Conservation (phyloP, 2,888 invertebrate species). For the Eupsilia transversa region DNA sequence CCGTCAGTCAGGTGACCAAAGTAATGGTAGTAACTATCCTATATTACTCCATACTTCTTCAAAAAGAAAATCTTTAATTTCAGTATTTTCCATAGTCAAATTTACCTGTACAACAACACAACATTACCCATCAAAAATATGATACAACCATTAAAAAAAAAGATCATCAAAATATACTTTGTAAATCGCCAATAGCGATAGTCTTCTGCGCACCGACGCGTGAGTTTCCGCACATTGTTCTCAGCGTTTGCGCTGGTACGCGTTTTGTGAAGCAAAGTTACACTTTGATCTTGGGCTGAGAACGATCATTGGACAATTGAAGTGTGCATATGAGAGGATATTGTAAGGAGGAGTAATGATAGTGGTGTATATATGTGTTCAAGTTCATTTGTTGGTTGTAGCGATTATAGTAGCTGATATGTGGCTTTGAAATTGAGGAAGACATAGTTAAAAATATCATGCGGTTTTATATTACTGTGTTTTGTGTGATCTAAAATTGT, state of each 20-base stretch:
- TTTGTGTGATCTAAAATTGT: background rate
- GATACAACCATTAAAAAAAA: slow-evolving; percentile 44
- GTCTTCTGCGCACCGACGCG: slow-evolving; percentile 70
- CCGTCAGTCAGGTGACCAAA: background rate
- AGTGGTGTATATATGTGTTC: background rate
- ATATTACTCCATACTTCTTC: background rate
- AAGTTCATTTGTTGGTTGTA: background rate
- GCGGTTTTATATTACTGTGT: too few relatives aligned
- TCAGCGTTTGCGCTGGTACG: slow-evolving; percentile 42
- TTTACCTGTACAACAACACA: slow-evolving; percentile 10
- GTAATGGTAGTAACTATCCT: background rate
- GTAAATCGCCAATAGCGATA: slow-evolving; percentile 68
- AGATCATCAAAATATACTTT: slow-evolving; percentile 65
- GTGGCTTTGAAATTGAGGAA: background rate
- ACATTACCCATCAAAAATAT: slow-evolving; percentile 23
- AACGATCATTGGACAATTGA: slow-evolving; percentile 48
- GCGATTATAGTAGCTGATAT: background rate
- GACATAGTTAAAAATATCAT: background rate
- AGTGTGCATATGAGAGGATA: slow-evolving; percentile 18
- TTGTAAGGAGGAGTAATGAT: slow-evolving; percentile 11
- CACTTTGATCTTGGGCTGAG: slow-evolving; percentile 58
- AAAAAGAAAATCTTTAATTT: background rate
- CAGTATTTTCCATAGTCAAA: background rate
- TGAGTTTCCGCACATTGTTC: slow-evolving; percentile 79
- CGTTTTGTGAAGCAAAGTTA: slow-evolving; percentile 56